Percentiles rank a stretch among this genome's conserved stretches.
Conservation (phyloP, 1,140 invertebrate genomes). For the Brachionus angularis region DNA sequence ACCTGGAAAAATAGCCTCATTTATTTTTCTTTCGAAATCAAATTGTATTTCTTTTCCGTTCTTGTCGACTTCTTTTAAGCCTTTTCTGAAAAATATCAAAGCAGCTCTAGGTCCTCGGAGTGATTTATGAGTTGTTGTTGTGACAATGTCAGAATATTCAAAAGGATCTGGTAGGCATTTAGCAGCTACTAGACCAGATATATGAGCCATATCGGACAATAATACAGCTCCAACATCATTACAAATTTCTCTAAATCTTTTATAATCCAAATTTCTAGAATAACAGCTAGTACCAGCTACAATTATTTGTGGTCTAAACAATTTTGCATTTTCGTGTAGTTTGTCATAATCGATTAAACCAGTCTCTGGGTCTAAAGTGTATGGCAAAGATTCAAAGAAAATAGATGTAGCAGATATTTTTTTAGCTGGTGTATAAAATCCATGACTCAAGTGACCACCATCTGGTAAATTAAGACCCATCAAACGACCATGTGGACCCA, state of each 20-base stretch:
- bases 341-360: slow-evolving; percentile 91
- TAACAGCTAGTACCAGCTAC: slow-evolving; percentile 88
- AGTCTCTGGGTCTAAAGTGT: slow-evolving; percentile 78
- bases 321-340: slow-evolving; percentile 71
- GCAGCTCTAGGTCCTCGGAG: slow-evolving; percentile 72
- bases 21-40: slow-evolving; percentile 79
- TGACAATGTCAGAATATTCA: slow-evolving; percentile 85
- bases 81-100: slow-evolving; percentile 54
- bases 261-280: slow-evolving; percentile 72
- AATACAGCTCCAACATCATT: slow-evolving; percentile 78
- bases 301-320: slow-evolving; percentile 88
- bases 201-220: slow-evolving; percentile 93
- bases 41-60: slow-evolving; percentile 37
- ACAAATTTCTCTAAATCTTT: slow-evolving; percentile 79
- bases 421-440: slow-evolving; percentile 81
- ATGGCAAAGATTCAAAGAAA: slow-evolving; percentile 97
- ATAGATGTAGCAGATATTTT: slow-evolving; percentile 94
- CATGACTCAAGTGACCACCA: slow-evolving; percentile 89
- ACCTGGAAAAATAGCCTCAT: slow-evolving; percentile 87
- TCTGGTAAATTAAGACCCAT: slow-evolving; percentile 93
- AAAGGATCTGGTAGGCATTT: slow-evolving; percentile 82
- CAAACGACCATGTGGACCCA: slow-evolving; percentile 83
- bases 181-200: slow-evolving; percentile 84
- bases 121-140: slow-evolving; percentile 93
- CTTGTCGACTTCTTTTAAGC: slow-evolving; percentile 39